Conservation (phyloP, 2,888 invertebrate genomes). For the Pandemis cinnamomeana region DNA sequence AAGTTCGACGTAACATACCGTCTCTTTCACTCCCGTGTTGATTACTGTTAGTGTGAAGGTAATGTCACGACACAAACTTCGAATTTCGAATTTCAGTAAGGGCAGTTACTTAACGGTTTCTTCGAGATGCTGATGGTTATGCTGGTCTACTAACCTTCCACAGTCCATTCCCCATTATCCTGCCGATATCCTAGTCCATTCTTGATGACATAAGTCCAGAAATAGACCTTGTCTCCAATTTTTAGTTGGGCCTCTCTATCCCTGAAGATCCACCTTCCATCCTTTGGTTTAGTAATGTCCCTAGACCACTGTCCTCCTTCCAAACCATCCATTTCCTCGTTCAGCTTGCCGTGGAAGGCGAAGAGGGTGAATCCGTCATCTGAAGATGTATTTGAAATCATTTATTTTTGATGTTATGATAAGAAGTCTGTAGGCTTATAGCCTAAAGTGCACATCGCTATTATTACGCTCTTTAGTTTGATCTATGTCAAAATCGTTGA, state of each 20-base stretch:
- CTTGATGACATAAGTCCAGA: constrained; percentile 90
- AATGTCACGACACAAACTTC: too few species aligned
- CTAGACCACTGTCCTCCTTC: constrained; percentile 88
- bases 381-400: constrained; percentile 42
- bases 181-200: constrained; percentile 88
- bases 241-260: constrained; percentile 85
- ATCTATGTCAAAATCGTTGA: too few species aligned
- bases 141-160: constrained; percentile 76
- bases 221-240: constrained; percentile 88
- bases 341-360: constrained; percentile 89
- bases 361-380: constrained; percentile 87
- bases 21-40: too few species aligned
- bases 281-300: constrained; percentile 85
- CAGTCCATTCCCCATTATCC: constrained; percentile 85
- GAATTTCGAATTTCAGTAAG: too few species aligned
- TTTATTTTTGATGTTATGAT: too few species aligned
- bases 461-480: too few species aligned
- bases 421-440: too few species aligned
- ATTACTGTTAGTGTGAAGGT: too few species aligned
- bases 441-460: too few species aligned
- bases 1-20: too few species aligned
- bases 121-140: not conserved
- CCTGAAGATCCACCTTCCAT: constrained; percentile 88
- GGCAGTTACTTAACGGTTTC: not conserved
- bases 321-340: constrained; percentile 88